Evolutionary conservation across 1,140 invertebrate genomes (phyloP), one percentile per base, ranked within the genome.

Genomic region (Drosophila oshimai): DNA sequence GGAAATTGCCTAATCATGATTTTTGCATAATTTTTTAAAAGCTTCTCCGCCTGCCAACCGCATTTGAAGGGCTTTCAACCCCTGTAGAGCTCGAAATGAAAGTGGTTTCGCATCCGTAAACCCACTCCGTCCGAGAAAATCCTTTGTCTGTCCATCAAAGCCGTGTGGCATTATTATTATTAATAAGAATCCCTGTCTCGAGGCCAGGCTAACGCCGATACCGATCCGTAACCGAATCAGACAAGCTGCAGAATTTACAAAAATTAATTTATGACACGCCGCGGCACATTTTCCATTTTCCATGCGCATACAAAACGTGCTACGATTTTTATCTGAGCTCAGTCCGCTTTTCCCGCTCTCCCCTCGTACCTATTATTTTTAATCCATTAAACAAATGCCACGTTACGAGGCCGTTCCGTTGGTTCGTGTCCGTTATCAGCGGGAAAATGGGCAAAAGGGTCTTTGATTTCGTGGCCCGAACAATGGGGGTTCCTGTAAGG

Each of bases 371-470:
- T 79, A 84, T 87, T 87, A 87, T 86, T 86, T 86, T 86, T 86
- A 86, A 86, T 86, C 80, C 80, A 86, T 86, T 86, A 86, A 86
- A 86, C 80, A 86, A 86, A 86, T 86, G 81, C 80, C 75, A 75
- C 70, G 75, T 76, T 86, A 55, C 51, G 58, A 36, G 73, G 62
- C 64, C 61, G 47, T 62, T 57, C 64, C 61, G 47, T 62, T 57
- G 37, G 42, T 79, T 33, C 54, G 24, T 69, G 49, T 74, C 33
- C 51, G 78, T 87, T 87, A 86, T 86, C 81, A 76, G 81, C 37
- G 15, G 28, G 28, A 12, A 34, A 60, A 74, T 54, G 78, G 70
- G 74, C 65, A 60, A 58, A 80, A 86, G 72, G 81, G 61, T 57
- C 81, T 87, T 73, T 73, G 80, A 80, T 86, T 84, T 73, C 44